Percentiles rank a stretch among this genome's conserved stretches.
Evolutionary conservation across 2,888 invertebrate species (phyloP).

Genomic region (Taenaris catops): DNA sequence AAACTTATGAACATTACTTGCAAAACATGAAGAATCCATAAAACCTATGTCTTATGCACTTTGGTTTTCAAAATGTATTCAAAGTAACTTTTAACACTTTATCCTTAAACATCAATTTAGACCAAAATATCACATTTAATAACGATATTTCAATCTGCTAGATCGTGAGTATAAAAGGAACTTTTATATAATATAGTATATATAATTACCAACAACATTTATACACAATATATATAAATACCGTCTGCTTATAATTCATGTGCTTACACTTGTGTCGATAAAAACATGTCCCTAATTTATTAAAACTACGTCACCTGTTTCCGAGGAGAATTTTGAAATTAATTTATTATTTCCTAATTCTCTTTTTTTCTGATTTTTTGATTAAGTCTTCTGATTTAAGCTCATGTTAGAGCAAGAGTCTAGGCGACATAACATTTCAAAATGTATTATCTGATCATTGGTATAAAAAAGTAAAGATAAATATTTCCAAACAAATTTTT

Average conservation of each 20-base stretch:
- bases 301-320: slow-evolving; percentile 31
- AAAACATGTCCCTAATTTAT: slow-evolving; percentile 28
- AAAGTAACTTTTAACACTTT: too few relatives aligned
- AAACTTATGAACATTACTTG: too few relatives aligned
- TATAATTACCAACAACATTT: slow-evolving; percentile 63
- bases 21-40: too few relatives aligned
- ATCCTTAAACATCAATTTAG: neutral
- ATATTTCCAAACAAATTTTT: too few relatives aligned
- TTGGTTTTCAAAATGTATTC: too few relatives aligned
- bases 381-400: slow-evolving; percentile 19
- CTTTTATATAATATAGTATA: slow-evolving; percentile 51
- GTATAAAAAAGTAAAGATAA: too few relatives aligned
- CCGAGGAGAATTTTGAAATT: slow-evolving; percentile 18
- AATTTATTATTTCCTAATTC: slow-evolving; percentile 6
- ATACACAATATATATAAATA: slow-evolving; percentile 44
- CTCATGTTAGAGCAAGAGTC: slow-evolving; percentile 19
- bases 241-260: slow-evolving; percentile 42
- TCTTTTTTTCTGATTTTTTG: too few relatives aligned
- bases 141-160: slow-evolving; percentile 33
- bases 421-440: slow-evolving; percentile 17
- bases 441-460: too few relatives aligned
- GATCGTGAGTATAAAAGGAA: slow-evolving; percentile 52
- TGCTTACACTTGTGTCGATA: slow-evolving; percentile 27
- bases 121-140: neutral
- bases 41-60: too few relatives aligned